Evolutionary conservation across 2,888 invertebrate genomes (phyloP).

Genomic region (Cephus pulcher): DNA sequence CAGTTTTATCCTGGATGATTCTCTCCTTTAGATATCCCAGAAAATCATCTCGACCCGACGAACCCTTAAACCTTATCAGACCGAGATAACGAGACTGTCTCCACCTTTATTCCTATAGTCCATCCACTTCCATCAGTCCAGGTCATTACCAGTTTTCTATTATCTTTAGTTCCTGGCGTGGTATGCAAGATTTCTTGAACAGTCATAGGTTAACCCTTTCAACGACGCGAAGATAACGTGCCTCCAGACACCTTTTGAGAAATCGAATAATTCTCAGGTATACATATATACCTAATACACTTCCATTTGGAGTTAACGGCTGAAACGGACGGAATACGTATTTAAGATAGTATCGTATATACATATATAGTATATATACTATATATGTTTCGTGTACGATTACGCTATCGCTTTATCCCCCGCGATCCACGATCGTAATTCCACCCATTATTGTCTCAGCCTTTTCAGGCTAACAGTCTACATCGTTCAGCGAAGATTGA

Average conservation of each 20-base stretch:
- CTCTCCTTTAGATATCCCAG: background rate
- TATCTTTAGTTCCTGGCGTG: constrained; percentile 49
- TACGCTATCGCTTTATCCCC: background rate
- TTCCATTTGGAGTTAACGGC: background rate
- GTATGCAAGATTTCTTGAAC: constrained; percentile 39
- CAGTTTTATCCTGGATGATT: background rate
- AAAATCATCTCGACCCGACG: background rate
- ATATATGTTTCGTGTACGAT: background rate
- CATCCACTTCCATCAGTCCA: background rate
- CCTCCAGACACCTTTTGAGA: constrained; percentile 49
- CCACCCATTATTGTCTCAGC: constrained; percentile 1
- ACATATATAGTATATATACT: background rate
- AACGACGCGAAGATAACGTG: constrained; percentile 52
- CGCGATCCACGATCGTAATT: background rate
- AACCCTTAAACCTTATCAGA: background rate
- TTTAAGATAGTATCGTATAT: background rate
- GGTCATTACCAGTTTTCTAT: constrained; percentile 24
- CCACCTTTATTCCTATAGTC: background rate
- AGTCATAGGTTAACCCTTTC: constrained; percentile 50
- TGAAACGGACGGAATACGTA: background rate
- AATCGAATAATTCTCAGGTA: constrained; percentile 47
- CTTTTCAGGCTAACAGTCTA: constrained; percentile 11
- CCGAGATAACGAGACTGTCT: background rate
- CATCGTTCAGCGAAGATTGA: constrained; percentile 38
- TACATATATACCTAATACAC: background rate